phyloP scores from a whole-genome alignment of 2,888 invertebrate genomes.

The Nomada fucata region DNA sequence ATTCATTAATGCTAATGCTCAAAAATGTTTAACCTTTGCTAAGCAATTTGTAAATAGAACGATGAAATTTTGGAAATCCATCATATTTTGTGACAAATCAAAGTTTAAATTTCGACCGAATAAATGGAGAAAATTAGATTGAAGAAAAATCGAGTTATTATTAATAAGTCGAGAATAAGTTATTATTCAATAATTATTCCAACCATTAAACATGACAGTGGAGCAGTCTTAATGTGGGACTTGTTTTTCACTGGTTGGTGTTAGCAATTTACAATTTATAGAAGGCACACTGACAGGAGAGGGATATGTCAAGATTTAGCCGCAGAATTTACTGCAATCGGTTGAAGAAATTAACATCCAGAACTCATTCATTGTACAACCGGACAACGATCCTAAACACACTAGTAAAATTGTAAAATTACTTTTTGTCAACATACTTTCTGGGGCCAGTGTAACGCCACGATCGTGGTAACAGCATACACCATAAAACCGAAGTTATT shows the following conservation, averaged over 20 bases:
- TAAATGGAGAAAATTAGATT: not conserved
- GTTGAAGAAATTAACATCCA: not conserved
- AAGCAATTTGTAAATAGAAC: no score
- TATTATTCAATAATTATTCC: constrained; percentile 6
- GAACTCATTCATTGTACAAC: not conserved
- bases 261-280: constrained; percentile 10
- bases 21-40: no score
- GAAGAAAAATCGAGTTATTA: no score
- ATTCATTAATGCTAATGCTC: no score
- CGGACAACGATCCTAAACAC: constrained; percentile 10
- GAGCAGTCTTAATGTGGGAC: not conserved
- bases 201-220: constrained; percentile 17
- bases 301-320: constrained; percentile 4
- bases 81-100: not conserved
- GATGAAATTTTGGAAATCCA: no score
- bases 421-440: not conserved
- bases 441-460: no score
- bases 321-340: not conserved
- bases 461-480: no score
- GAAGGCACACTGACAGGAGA: not conserved
- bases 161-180: not conserved
- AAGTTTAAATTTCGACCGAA: constrained; percentile 17
- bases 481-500: no score
- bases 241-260: not conserved
- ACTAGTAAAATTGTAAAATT: not conserved